phyloP scores from a whole-genome alignment of 2,797 vertebrate genomes.

The Psittacula derbiana region DNA sequence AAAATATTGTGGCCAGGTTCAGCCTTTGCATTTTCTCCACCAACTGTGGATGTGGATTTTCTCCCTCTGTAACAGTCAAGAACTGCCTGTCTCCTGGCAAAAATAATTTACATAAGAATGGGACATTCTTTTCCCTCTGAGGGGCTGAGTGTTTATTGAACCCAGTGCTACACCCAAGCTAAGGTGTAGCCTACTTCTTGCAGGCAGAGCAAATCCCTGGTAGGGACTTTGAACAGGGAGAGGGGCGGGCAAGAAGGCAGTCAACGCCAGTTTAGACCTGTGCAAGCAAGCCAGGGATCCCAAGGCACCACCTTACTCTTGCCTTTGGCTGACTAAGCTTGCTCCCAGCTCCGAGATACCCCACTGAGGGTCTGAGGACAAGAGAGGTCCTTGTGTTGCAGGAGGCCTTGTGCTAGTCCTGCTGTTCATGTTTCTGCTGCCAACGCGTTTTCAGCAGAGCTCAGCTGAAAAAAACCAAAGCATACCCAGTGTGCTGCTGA shows the following conservation, averaged over 20 bases:
- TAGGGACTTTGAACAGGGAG: neutral
- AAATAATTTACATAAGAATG: neutral
- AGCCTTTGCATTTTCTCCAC: neutral
- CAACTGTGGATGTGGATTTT: neutral
- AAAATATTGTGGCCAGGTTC: neutral
- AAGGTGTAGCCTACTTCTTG: neutral
- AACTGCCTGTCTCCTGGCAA: neutral
- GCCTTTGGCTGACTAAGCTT: neutral
- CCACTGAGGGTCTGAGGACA: neutral
- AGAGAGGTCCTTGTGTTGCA: neutral
- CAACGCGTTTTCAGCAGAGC: neutral
- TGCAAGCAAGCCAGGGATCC: neutral
- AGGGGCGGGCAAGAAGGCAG: neutral
- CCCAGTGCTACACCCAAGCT: neutral
- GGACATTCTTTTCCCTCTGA: neutral
- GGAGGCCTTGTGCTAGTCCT: neutral
- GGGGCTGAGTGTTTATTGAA: neutral
- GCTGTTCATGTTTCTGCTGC: neutral
- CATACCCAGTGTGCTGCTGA: fast-evolving
- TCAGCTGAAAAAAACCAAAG: neutral
- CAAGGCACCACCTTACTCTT: neutral
- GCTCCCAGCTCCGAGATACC: neutral
- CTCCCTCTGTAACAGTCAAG: neutral
- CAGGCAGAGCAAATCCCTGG: neutral
- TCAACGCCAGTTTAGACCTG: neutral